These are phyloP conservation scores for Sakesphorus luctuosus DNA, from an alignment of 2,113 vertebrate genomes.

Conservation along the genomic window DNA sequence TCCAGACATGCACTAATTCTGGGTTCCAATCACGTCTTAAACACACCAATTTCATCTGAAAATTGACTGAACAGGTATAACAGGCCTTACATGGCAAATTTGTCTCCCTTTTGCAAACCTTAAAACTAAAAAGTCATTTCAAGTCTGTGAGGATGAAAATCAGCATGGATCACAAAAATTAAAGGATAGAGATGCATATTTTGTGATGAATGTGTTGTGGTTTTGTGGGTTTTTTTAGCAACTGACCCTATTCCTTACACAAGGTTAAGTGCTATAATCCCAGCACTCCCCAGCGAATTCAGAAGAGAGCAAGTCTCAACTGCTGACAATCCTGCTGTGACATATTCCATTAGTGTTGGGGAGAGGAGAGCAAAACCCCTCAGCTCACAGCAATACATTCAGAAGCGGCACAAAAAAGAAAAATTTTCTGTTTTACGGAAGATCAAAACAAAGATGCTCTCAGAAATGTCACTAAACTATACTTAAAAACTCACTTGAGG, in stretches of 20 bases:
- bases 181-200: background rate
- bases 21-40: background rate
- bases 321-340: background rate
- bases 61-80: background rate
- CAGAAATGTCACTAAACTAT: background rate
- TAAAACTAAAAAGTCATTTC: background rate
- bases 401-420: background rate
- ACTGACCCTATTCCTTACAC: background rate
- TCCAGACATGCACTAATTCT: background rate
- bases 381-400: accelerated
- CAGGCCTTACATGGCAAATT: background rate
- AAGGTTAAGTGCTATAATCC: background rate
- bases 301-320: background rate
- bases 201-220: background rate
- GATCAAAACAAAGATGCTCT: background rate
- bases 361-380: background rate
- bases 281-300: background rate
- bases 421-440: background rate
- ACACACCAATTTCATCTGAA: background rate
- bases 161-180: accelerated
- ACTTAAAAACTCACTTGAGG: background rate
- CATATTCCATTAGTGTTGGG: background rate
- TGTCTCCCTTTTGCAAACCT: background rate
- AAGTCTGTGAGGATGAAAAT: background rate
- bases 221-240: background rate